phyloP scores from a whole-genome alignment of 2,888 invertebrate genomes.

The Plebejus argus region DNA sequence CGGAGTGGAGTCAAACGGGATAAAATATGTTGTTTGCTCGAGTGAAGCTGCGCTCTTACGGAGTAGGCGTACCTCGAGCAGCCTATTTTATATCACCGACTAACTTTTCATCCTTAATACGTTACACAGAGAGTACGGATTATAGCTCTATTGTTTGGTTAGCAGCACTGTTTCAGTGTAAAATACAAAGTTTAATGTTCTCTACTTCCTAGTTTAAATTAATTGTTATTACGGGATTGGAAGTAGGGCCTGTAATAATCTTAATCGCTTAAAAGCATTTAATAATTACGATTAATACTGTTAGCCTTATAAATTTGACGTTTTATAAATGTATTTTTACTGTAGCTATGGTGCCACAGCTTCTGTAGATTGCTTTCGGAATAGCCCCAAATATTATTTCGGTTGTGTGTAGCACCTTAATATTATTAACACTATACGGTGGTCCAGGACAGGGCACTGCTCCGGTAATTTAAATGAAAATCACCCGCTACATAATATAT shows the following conservation, averaged over 20 bases:
- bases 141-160: neutral
- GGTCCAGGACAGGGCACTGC: slow-evolving; percentile 40
- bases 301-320: too few relatives aligned
- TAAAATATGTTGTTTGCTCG: slow-evolving; percentile 46
- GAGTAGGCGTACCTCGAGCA: slow-evolving; percentile 6
- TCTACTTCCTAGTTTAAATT: neutral
- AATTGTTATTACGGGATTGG: neutral
- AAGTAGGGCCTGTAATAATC: neutral
- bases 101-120: slow-evolving; percentile 10
- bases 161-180: neutral
- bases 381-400: neutral
- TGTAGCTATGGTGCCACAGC: neutral
- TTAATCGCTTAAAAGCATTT: neutral
- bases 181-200: neutral
- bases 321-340: too few relatives aligned
- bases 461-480: slow-evolving; percentile 37
- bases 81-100: neutral
- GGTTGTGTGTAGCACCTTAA: slow-evolving; percentile 1
- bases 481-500: slow-evolving; percentile 36
- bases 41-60: slow-evolving; percentile 41
- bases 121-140: neutral
- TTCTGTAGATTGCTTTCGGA: neutral
- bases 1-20: slow-evolving; percentile 44
- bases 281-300: too few relatives aligned
- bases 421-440: slow-evolving; percentile 37